phyloP scores from a whole-genome alignment of 2,113 vertebrate species.

The Nannobrachium achirus region DNA sequence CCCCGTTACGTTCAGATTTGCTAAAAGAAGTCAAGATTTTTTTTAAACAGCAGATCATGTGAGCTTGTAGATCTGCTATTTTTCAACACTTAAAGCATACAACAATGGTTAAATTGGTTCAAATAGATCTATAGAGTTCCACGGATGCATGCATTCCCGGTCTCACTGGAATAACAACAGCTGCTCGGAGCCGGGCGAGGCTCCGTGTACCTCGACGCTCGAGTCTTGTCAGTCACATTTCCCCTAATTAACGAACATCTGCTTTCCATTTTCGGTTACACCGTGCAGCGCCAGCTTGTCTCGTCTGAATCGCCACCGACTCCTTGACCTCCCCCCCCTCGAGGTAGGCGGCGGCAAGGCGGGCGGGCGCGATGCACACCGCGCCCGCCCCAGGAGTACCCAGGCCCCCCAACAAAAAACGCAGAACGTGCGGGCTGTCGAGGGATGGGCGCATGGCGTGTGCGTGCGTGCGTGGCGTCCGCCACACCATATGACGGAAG shows the following conservation, averaged over 20 bases:
- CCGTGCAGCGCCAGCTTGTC: conserved; percentile 93
- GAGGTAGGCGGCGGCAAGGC: conserved; percentile 76
- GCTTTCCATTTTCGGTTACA: conserved; percentile 96
- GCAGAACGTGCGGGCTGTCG: too few species aligned
- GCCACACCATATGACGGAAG: background rate
- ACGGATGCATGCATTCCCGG: too few species aligned
- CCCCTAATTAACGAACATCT: conserved; percentile 99
- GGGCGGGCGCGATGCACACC: background rate
- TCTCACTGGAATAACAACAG: too few species aligned
- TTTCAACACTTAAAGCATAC: too few species aligned
- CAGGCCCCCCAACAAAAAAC: background rate
- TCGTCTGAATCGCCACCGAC: conserved; percentile 92
- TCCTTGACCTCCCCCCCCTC: conserved; percentile 91
- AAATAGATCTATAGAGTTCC: too few species aligned
- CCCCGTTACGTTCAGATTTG: too few species aligned
- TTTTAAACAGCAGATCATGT: too few species aligned
- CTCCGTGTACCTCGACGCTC: conserved; percentile 89
- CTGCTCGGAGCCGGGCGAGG: conserved; percentile 91
- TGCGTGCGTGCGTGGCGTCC: background rate
- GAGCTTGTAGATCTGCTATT: too few species aligned
- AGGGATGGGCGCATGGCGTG: background rate
- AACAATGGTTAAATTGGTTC: too few species aligned
- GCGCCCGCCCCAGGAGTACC: background rate
- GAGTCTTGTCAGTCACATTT: conserved; percentile 99
- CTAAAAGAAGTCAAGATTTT: too few species aligned